A percentile compares a stretch with the other conserved stretches of the same genome.
Conservation (phyloP, 2,113 vertebrate genomes). For the Melanerpes formicivorus region DNA sequence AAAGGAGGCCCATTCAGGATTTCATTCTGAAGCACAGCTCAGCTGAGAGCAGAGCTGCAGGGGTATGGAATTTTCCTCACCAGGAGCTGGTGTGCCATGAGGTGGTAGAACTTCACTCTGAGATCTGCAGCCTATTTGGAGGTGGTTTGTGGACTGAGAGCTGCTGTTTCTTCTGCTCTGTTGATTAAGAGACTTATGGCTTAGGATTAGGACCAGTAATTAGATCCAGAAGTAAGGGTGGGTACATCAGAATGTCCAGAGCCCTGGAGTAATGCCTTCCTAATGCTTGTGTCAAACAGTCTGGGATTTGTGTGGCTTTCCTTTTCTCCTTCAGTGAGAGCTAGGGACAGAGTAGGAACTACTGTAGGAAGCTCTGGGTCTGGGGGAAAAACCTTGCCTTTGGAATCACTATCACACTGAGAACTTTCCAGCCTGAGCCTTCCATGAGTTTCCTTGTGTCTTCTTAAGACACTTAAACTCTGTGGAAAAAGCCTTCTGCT, state of each 20-base stretch:
- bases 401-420: slow-evolving; percentile 22
- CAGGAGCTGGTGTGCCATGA: not conserved
- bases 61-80: not conserved
- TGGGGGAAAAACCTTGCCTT: slow-evolving; percentile 23
- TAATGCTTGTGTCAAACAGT: not conserved
- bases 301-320: not conserved
- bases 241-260: not conserved
- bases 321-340: not conserved
- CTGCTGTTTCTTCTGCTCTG: not conserved
- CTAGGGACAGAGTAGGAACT: not conserved
- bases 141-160: not conserved
- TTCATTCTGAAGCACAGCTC: not conserved
- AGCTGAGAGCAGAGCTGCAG: not conserved
- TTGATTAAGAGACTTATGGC: not conserved
- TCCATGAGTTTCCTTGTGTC: slow-evolving; percentile 37
- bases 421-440: slow-evolving; percentile 42
- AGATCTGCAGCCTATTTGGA: not conserved
- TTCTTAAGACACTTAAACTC: slow-evolving; percentile 32
- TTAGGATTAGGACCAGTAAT: not conserved
- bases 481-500: slow-evolving; percentile 5
- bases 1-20: not conserved
- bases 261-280: not conserved
- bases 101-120: not conserved
- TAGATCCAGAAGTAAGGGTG: not conserved
- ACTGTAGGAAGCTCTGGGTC: not conserved